These are phyloP conservation scores for Campoplex nolae DNA, from an alignment of 2,888 invertebrate genomes.

Conservation along the genomic window DNA sequence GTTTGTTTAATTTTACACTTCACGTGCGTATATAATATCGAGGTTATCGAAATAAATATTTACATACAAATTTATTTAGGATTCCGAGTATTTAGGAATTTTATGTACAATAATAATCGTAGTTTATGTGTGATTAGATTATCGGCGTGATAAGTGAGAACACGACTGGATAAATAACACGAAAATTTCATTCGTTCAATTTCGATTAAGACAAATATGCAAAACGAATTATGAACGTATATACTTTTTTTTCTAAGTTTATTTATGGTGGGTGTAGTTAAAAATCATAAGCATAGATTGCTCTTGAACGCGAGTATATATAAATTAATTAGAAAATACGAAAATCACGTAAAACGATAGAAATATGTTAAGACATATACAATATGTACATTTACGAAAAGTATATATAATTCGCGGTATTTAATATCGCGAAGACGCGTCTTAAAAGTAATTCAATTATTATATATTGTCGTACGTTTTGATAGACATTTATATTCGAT, in stretches of 20 bases:
- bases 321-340: not conserved
- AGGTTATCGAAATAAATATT: not conserved
- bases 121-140: conserved; percentile 9
- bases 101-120: conserved; percentile 35
- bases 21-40: not conserved
- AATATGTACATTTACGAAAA: conserved; percentile 16
- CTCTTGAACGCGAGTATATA: conserved; percentile 1
- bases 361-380: conserved; percentile 24
- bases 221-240: conserved; percentile 1
- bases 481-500: conserved; percentile 24
- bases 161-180: conserved; percentile 31
- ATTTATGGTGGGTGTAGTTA: not conserved
- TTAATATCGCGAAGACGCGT: conserved; percentile 25
- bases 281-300: conserved; percentile 5
- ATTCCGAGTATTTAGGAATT: not conserved
- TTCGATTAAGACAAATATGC: conserved; percentile 55
- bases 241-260: not conserved
- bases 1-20: conserved; percentile 3
- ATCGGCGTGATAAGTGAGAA: conserved; percentile 4
- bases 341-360: conserved; percentile 37
- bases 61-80: not conserved
- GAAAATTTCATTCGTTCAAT: conserved; percentile 28
- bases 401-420: conserved; percentile 11
- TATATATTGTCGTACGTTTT: conserved; percentile 33
- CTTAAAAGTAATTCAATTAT: conserved; percentile 48